Percentiles rank a stretch among this genome's conserved stretches.
Conservation (phyloP, 2,888 invertebrate species). For the Hesperia comma region DNA sequence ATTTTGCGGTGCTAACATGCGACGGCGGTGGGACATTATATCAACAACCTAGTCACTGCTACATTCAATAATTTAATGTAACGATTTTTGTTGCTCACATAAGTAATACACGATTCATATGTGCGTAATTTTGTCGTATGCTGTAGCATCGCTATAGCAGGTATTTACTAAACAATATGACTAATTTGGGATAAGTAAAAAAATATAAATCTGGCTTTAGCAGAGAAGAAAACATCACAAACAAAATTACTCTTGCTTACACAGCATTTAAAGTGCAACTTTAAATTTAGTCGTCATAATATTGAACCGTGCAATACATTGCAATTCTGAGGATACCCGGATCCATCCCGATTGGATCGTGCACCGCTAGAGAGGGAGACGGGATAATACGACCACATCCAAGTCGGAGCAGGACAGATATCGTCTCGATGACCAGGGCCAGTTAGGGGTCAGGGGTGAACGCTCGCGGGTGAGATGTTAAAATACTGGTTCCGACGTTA, state of each 20-base stretch:
- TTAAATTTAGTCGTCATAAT: background rate
- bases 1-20: too few species aligned
- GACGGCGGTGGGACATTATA: too few species aligned
- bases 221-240: background rate
- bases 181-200: too few species aligned
- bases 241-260: background rate
- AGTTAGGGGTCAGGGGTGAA: slow-evolving; percentile 82
- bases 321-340: slow-evolving; percentile 82
- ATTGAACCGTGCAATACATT: slow-evolving; percentile 59
- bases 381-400: slow-evolving; percentile 39
- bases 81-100: too few species aligned
- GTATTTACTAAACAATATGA: too few species aligned
- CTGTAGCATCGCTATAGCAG: too few species aligned
- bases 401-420: slow-evolving; percentile 54
- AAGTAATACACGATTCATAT: too few species aligned
- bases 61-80: too few species aligned
- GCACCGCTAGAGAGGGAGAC: slow-evolving; percentile 64
- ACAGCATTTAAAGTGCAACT: background rate
- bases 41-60: too few species aligned
- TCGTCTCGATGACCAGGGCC: slow-evolving; percentile 77
- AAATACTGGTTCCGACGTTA: slow-evolving; percentile 48
- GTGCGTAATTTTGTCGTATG: too few species aligned
- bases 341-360: slow-evolving; percentile 76
- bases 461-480: slow-evolving; percentile 74
- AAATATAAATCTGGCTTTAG: too few species aligned